Conservation (phyloP, 2,888 invertebrate genomes). For the Tortrix viridana region DNA sequence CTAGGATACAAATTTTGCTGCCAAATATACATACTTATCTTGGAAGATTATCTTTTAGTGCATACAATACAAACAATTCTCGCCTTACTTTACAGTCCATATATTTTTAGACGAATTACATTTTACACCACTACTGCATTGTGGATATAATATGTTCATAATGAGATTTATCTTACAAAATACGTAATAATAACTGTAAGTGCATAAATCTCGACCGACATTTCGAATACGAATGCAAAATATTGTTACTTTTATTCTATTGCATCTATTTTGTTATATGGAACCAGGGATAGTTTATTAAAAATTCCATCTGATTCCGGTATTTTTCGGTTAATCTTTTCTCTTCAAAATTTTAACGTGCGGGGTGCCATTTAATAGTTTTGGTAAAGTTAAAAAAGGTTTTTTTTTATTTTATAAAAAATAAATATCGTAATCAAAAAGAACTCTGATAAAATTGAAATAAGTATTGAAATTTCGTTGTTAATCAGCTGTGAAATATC, state of each 20-base stretch:
- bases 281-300: too few species aligned
- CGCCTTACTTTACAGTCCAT: conserved; percentile 18
- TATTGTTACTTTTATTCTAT: too few species aligned
- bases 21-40: conserved; percentile 31
- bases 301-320: background rate
- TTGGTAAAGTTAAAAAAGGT: background rate
- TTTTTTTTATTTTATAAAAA: too few species aligned
- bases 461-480: conserved; percentile 1
- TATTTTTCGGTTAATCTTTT: background rate
- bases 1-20: conserved; percentile 26
- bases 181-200: background rate
- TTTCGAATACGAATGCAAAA: too few species aligned
- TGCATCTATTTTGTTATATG: too few species aligned
- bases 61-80: conserved; percentile 18
- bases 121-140: conserved; percentile 14
- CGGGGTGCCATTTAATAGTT: conserved; percentile 16
- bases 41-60: conserved; percentile 8
- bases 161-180: conserved; percentile 1
- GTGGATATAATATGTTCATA: background rate
- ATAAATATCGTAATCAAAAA: too few species aligned
- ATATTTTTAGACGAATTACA: conserved; percentile 20
- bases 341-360: background rate
- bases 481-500: conserved; percentile 10
- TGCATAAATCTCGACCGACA: too few species aligned
- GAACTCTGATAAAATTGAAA: background rate